phyloP scores from a whole-genome alignment of 2,888 invertebrate species.

The Tetanocera ferruginea region DNA sequence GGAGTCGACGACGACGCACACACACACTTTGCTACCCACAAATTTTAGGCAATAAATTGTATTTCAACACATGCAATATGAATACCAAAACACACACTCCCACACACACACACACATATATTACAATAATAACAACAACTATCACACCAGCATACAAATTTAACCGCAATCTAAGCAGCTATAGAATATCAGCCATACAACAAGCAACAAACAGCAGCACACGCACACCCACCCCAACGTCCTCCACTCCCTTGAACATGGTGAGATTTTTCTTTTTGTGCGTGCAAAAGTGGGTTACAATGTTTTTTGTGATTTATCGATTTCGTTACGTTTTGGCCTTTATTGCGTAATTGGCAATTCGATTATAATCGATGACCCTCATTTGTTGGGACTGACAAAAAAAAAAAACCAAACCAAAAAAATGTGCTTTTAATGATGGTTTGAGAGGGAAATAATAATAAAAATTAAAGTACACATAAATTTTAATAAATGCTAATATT shows the following conservation, averaged over 20 bases:
- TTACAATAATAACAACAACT: not conserved
- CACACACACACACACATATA: not conserved
- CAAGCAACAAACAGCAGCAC: not conserved
- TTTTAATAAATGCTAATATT: too few relatives aligned
- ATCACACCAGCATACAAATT: not conserved
- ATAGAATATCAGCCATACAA: not conserved
- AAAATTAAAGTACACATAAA: not conserved
- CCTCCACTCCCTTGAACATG: not conserved
- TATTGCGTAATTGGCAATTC: conserved; percentile 36
- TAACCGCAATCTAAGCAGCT: not conserved
- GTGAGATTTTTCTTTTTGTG: not conserved
- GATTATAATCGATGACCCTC: conserved; percentile 24
- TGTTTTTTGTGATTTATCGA: conserved; percentile 47
- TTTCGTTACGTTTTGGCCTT: conserved; percentile 44
- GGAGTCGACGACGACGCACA: not conserved
- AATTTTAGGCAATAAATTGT: not conserved
- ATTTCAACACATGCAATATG: conserved; percentile 7
- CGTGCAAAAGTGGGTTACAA: conserved; percentile 19
- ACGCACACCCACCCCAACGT: not conserved
- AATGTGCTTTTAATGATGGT: not conserved
- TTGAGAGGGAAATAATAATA: not conserved
- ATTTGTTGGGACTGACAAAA: not conserved
- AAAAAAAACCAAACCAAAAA: not conserved
- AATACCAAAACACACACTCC: conserved; percentile 22
- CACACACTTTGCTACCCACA: not conserved